Percentiles rank a stretch among this genome's conserved stretches.
Evolutionary conservation across 2,797 vertebrate genomes (phyloP).

Genomic region (Sebastes melanostomus): DNA sequence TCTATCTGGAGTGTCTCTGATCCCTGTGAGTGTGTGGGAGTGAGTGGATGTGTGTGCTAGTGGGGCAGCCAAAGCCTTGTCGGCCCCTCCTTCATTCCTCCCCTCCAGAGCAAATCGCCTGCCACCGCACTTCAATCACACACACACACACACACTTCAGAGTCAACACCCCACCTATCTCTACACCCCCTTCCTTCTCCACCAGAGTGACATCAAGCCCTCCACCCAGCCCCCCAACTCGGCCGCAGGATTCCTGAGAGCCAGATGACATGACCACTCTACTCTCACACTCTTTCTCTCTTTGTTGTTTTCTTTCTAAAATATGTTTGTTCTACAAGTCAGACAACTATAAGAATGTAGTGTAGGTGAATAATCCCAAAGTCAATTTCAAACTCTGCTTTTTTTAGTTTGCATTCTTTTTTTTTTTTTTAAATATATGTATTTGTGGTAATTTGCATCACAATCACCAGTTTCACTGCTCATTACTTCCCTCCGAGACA

Average conservation of each 20-base stretch:
- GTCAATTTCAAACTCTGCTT: neutral
- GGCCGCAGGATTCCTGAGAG: constrained; percentile 44
- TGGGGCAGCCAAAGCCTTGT: constrained; percentile 47
- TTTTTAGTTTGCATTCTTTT: neutral
- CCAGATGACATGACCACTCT: constrained; percentile 56
- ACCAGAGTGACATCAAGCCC: constrained; percentile 47
- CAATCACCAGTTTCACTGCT: neutral
- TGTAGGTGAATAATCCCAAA: neutral
- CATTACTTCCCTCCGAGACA: neutral
- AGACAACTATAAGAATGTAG: neutral
- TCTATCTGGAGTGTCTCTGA: constrained; percentile 62
- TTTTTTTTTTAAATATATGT: neutral
- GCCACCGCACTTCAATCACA: constrained; percentile 64
- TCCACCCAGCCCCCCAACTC: constrained; percentile 13
- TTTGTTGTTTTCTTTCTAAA: neutral
- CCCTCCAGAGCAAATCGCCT: constrained; percentile 60
- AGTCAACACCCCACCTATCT: constrained; percentile 55
- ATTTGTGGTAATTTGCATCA: neutral
- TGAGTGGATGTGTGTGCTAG: constrained; percentile 39
- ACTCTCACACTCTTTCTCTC: constrained; percentile 11
- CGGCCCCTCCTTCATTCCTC: constrained; percentile 71
- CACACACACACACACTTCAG: constrained; percentile 35
- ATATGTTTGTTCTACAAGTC: neutral
- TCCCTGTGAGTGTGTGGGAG: constrained; percentile 42
- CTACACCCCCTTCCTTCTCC: constrained; percentile 57